Evolutionary conservation across 1,140 invertebrate species (phyloP).

Genomic region (Manduca sexta): DNA sequence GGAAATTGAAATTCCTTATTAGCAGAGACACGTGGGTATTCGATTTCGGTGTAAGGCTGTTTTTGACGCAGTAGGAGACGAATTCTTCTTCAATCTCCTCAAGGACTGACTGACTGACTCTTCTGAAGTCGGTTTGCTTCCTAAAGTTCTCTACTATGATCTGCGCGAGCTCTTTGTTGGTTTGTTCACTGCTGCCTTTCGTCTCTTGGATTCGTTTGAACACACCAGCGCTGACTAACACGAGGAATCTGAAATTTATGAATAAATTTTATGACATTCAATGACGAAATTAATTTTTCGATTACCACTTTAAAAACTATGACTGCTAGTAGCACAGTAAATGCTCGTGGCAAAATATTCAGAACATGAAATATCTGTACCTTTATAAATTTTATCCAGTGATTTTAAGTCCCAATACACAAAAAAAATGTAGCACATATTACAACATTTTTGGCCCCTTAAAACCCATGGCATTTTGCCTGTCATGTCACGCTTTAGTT

Average conservation of each 20-base stretch:
- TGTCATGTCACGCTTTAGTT: too few species aligned
- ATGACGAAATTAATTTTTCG: too few species aligned
- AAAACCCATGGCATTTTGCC: too few species aligned
- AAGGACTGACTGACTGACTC: conserved; percentile 90
- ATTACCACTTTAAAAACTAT: too few species aligned
- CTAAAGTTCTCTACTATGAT: conserved; percentile 89
- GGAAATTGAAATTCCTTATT: conserved; percentile 90
- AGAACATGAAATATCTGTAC: too few species aligned
- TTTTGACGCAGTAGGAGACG: conserved; percentile 85
- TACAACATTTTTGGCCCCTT: too few species aligned
- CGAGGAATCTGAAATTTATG: conserved; percentile 76
- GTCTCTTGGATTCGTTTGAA: conserved; percentile 90
- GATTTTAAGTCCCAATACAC: too few species aligned
- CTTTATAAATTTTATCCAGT: too few species aligned
- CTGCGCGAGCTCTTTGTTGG: conserved; percentile 86
- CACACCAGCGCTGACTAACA: conserved; percentile 89
- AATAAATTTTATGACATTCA: too few species aligned
- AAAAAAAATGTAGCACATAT: too few species aligned
- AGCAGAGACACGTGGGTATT: conserved; percentile 81
- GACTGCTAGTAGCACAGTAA: too few species aligned
- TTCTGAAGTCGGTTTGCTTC: conserved; percentile 84
- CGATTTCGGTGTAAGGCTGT: conserved; percentile 66
- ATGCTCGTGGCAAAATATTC: too few species aligned
- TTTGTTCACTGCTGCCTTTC: conserved; percentile 81
- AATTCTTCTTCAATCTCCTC: conserved; percentile 90